Evolutionary conservation across 2,113 vertebrate genomes (phyloP).

Genomic region (Anarhynchus alexandrinus): DNA sequence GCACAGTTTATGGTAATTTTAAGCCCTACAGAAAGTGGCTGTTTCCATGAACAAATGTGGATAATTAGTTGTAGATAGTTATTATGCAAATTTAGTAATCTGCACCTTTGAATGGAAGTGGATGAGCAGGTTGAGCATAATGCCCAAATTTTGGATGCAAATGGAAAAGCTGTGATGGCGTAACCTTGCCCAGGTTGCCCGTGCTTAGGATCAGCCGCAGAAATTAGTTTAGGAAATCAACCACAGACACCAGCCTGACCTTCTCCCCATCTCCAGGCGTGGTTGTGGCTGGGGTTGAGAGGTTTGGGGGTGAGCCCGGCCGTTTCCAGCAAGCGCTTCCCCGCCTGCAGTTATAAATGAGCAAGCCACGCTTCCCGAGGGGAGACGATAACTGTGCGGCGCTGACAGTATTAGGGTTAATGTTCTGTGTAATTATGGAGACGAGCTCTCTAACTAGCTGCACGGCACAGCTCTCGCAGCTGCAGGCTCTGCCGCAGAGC

Average conservation of each 20-base stretch:
- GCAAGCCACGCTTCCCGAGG: not conserved
- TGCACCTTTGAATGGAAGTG: not conserved
- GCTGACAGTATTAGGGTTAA: not conserved
- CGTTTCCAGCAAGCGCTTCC: not conserved
- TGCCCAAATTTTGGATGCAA: not conserved
- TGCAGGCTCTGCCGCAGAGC: not conserved
- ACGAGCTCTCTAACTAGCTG: not conserved
- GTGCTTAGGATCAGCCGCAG: not conserved
- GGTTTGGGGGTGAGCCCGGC: not conserved
- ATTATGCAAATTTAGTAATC: conserved; percentile 34
- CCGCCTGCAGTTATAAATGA: fast-evolving
- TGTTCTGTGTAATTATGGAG: not conserved
- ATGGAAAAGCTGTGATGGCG: not conserved
- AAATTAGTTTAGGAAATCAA: not conserved
- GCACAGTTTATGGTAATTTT: conserved; percentile 33
- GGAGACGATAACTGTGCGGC: fast-evolving
- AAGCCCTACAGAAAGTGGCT: conserved; percentile 27
- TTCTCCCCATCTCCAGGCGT: fast-evolving
- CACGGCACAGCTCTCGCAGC: not conserved
- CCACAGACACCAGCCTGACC: not conserved
- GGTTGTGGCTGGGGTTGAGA: fast-evolving
- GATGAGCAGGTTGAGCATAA: not conserved
- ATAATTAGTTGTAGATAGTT: conserved; percentile 50
- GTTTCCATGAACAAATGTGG: conserved; percentile 32
- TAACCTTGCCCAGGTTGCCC: not conserved